Conservation (phyloP, 2,113 vertebrate species). For the Burhinus bistriatus region DNA sequence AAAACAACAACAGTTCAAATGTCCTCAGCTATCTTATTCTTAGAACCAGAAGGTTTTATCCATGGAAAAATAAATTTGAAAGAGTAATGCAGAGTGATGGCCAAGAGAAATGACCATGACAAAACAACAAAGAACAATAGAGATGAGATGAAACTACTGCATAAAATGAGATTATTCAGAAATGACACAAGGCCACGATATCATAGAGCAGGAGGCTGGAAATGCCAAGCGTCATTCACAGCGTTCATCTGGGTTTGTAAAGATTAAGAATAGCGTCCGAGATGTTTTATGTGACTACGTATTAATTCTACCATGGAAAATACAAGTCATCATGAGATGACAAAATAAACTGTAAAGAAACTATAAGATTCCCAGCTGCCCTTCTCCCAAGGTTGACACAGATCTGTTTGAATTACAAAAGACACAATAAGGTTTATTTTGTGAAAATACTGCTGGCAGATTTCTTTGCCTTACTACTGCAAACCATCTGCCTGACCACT, state of each 20-base stretch:
- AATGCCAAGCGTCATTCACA: neutral
- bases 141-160: neutral
- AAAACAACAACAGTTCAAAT: neutral
- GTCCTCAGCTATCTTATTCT: neutral
- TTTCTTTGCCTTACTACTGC: neutral
- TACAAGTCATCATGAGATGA: neutral
- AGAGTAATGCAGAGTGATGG: neutral
- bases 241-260: neutral
- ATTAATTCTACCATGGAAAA: neutral
- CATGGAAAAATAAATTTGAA: neutral
- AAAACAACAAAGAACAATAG: neutral
- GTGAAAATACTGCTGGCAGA: neutral
- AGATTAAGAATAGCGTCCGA: neutral
- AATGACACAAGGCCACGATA: neutral
- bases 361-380: neutral
- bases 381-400: neutral
- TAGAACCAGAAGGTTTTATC: neutral
- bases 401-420: neutral
- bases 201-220: neutral
- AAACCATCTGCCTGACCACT: neutral
- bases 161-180: neutral
- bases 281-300: neutral
- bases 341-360: neutral
- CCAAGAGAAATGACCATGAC: neutral
- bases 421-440: neutral